phyloP scores from a whole-genome alignment of 2,888 invertebrate genomes.

The Drosophila putrida region DNA sequence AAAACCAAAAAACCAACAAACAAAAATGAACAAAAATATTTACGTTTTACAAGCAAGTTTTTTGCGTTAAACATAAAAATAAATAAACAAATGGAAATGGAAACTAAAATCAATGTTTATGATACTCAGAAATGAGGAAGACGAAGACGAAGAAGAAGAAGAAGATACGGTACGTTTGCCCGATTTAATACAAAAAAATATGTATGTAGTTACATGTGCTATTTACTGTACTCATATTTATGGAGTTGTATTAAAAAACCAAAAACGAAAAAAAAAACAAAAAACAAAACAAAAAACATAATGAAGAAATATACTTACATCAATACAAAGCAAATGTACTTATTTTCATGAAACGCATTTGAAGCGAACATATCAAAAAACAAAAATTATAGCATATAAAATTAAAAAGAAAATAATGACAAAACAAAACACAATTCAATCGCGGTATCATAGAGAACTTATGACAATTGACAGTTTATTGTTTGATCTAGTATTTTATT shows the following conservation, averaged over 20 bases:
- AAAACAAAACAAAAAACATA: constrained; percentile 25
- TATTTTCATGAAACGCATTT: constrained; percentile 74
- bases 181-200: constrained; percentile 46
- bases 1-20: constrained; percentile 14
- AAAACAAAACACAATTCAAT: constrained; percentile 31
- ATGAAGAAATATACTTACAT: constrained; percentile 24
- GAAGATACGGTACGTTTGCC: constrained; percentile 39
- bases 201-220: constrained; percentile 57
- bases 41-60: constrained; percentile 62
- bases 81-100: too few species aligned
- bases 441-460: constrained; percentile 41
- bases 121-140: constrained; percentile 8
- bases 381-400: constrained; percentile 32
- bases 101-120: constrained; percentile 29
- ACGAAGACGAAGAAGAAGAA: neutral
- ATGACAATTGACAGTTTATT: constrained; percentile 50
- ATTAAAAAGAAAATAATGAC: constrained; percentile 8
- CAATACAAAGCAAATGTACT: constrained; percentile 62
- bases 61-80: constrained; percentile 46
- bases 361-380: constrained; percentile 75
- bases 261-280: neutral
- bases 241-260: constrained; percentile 62
- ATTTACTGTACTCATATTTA: constrained; percentile 68
- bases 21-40: constrained; percentile 30
- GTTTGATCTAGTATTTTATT: constrained; percentile 30